Evolutionary conservation across 1,140 invertebrate genomes (phyloP).

Genomic region (Drosophila burlai): DNA sequence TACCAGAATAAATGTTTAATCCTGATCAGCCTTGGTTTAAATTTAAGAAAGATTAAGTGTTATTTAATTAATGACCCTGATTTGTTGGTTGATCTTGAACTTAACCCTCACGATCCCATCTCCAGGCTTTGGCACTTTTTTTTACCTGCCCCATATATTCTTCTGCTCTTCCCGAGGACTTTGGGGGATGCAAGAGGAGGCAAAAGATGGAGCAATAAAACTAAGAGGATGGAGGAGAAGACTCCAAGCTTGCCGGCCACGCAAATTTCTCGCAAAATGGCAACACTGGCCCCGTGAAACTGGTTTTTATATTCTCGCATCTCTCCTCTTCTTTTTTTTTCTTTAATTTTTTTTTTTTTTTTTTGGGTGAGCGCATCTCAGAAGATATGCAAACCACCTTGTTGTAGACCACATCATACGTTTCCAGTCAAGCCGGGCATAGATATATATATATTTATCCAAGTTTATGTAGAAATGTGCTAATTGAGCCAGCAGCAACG

Average conservation of each 20-base stretch:
- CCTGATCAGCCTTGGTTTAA: neutral
- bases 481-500: slow-evolving; percentile 50
- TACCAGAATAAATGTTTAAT: neutral
- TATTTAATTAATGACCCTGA: neutral
- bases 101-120: slow-evolving; percentile 43
- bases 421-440: slow-evolving; percentile 6
- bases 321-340: slow-evolving; percentile 8
- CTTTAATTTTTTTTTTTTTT: neutral
- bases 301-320: slow-evolving; percentile 53
- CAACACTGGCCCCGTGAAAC: slow-evolving; percentile 67
- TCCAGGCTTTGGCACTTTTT: slow-evolving; percentile 17
- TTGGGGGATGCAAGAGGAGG: neutral
- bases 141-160: slow-evolving; percentile 45
- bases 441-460: neutral
- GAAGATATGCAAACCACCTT: slow-evolving; percentile 41
- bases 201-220: slow-evolving; percentile 13
- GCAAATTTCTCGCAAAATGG: slow-evolving; percentile 67
- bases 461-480: slow-evolving; percentile 38
- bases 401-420: slow-evolving; percentile 42
- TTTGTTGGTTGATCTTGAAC: slow-evolving; percentile 13
- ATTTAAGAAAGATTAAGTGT: neutral
- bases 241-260: slow-evolving; percentile 37
- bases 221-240: slow-evolving; percentile 11
- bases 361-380: slow-evolving; percentile 37
- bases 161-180: neutral